phyloP scores from a whole-genome alignment of 2,113 vertebrate genomes.

The Nanorana parkeri region DNA sequence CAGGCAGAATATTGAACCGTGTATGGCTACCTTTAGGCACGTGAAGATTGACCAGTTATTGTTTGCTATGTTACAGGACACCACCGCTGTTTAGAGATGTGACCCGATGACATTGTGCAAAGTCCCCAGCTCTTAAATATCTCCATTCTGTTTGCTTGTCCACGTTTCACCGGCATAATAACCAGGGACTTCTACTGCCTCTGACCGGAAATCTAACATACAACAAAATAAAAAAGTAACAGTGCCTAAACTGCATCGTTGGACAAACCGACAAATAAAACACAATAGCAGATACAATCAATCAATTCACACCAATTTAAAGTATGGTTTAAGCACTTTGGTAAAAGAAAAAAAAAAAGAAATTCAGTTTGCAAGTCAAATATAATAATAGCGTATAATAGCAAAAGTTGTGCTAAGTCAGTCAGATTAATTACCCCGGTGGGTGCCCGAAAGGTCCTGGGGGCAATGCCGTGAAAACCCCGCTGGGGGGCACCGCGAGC shows the following conservation, averaged over 20 bases:
- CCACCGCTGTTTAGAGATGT: no score
- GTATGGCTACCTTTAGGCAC: no score
- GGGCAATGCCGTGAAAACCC: not conserved
- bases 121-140: slow-evolving; percentile 9
- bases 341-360: slow-evolving; percentile 65
- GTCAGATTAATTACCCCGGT: slow-evolving; percentile 66
- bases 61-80: no score
- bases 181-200: not conserved
- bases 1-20: no score
- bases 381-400: slow-evolving; percentile 79
- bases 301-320: slow-evolving; percentile 57
- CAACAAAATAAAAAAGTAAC: slow-evolving; percentile 5
- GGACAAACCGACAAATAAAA: slow-evolving; percentile 46
- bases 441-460: not conserved
- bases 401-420: slow-evolving; percentile 74
- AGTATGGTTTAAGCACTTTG: slow-evolving; percentile 64
- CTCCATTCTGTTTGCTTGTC: not conserved
- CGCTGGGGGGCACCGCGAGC: not conserved
- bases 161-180: not conserved
- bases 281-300: slow-evolving; percentile 62
- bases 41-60: no score
- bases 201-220: not conserved
- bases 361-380: slow-evolving; percentile 64
- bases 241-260: slow-evolving; percentile 48
- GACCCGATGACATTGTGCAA: not conserved